A percentile compares a stretch with the other conserved stretches of the same genome.
phyloP scores from a whole-genome alignment of 2,113 vertebrate species.

The Columba janthina region DNA sequence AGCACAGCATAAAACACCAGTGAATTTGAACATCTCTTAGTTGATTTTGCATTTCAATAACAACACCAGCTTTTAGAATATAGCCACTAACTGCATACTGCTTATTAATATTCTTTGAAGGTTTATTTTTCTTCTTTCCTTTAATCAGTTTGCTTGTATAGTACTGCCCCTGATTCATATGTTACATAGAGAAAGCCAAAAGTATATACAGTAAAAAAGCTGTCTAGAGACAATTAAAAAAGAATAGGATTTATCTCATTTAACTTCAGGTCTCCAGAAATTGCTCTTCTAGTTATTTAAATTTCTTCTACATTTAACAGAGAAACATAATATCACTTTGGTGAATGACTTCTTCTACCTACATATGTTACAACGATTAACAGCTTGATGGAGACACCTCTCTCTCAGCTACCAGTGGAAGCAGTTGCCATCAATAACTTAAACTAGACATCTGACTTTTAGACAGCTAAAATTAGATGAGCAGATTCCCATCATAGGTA shows the following conservation, averaged over 20 bases:
- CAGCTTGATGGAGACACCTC: not conserved
- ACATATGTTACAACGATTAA: not conserved
- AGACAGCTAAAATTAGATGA: not conserved
- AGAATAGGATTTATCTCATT: not conserved
- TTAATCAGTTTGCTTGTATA: not conserved
- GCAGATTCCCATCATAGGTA: not conserved
- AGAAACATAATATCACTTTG: not conserved
- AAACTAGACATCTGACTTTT: not conserved
- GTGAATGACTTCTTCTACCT: not conserved
- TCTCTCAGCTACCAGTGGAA: not conserved
- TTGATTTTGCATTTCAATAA: not conserved
- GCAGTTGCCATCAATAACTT: not conserved
- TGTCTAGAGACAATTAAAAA: not conserved
- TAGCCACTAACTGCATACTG: not conserved
- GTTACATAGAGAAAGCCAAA: not conserved
- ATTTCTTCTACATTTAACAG: not conserved
- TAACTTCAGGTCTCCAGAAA: not conserved
- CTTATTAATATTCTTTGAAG: not conserved
- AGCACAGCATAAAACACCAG: not conserved
- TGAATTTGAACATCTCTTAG: not conserved
- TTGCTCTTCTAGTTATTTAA: not conserved
- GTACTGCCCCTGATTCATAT: not conserved
- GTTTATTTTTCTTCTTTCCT: not conserved
- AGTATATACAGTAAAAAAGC: not conserved
- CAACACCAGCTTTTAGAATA: not conserved